A percentile compares a stretch with the other conserved stretches of the same genome.
Evolutionary conservation across 2,797 vertebrate genomes (phyloP).

Genomic region (Oryzias dopingdopingensis): DNA sequence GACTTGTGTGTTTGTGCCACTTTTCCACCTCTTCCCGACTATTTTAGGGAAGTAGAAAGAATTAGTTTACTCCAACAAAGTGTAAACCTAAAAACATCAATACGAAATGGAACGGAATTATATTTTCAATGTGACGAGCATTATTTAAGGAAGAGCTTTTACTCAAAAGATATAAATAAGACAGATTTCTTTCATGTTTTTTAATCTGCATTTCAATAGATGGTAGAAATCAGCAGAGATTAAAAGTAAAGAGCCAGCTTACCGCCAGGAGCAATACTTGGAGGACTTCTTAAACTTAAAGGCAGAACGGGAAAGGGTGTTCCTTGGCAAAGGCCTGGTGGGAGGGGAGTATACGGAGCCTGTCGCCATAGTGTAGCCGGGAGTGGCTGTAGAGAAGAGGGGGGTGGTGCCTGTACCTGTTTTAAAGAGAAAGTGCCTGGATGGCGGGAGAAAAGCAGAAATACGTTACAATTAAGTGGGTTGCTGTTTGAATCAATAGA

Average conservation of each 20-base stretch:
- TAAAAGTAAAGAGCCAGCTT: slow-evolving; percentile 4
- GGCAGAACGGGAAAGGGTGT: slow-evolving; percentile 95
- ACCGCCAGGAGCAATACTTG: slow-evolving; percentile 96
- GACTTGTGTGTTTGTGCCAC: too few relatives aligned
- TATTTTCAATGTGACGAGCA: too few relatives aligned
- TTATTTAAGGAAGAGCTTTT: too few relatives aligned
- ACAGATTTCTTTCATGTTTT: too few relatives aligned
- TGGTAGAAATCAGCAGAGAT: background rate
- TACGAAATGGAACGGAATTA: too few relatives aligned
- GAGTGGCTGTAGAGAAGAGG: slow-evolving; percentile 97
- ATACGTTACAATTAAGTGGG: background rate
- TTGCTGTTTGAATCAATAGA: slow-evolving; percentile 4
- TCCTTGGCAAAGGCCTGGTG: slow-evolving; percentile 94
- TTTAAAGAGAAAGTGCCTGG: slow-evolving; percentile 99
- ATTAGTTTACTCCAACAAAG: too few relatives aligned
- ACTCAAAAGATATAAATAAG: too few relatives aligned
- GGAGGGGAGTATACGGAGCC: slow-evolving; percentile 97
- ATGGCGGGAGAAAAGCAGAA: slow-evolving; percentile 9
- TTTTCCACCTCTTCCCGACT: too few relatives aligned
- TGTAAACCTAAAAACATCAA: too few relatives aligned
- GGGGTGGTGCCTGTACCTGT: slow-evolving; percentile 98
- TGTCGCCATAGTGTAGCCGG: slow-evolving; percentile 98
- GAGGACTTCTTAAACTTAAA: slow-evolving; percentile 99
- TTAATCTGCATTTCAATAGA: background rate
- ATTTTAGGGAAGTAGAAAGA: too few relatives aligned